Evolutionary conservation across 2,797 vertebrate species (phyloP), one percentile per base, ranked within the genome.

Genomic region (Enoplosus armatus): DNA sequence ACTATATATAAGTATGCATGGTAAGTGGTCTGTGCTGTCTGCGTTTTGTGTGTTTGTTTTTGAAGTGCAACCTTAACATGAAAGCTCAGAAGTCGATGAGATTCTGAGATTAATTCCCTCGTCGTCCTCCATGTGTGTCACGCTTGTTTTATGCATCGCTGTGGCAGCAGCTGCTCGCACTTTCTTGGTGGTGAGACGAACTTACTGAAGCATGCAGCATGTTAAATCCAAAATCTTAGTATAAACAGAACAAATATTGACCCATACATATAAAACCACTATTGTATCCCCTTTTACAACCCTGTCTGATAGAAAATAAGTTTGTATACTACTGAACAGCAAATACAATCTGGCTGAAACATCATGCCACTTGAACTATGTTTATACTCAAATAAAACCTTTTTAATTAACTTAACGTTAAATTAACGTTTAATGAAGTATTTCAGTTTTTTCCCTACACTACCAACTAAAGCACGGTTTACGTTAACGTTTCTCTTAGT

Each of bases 151-250:
- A 81, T 82, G 80, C 74, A 85, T 93, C 58, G 11, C 75, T 41
- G 84, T 90, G 88, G 85, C 82, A 86, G 91, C 93, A 93, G 89
- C 87, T 94, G 90, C 80, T 90, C 14, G 3, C 56, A 67, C 82
- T 79, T 91, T 80, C 83, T 89, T 73, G 64, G 80, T 84, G 77
- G 61, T 72, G 60, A 86, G 80, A 76, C 33, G 35, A 82, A 88
- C 79, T 87, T 84, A 88, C 54, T 76, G 79, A 84, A 69, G 79
- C 75, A 78, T 66, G 77, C 71, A 83, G 53, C 75, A 77, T 73
- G 66, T 58, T 64, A 84, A 88, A 82, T 63, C 14, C 53, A 75
- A 69, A 75, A 75, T 83, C 58, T 78, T 63, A 51, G 51, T 56
- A 78, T 55, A 68, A 72, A 78, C 47, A 51, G 6, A 70, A 62